A percentile compares a stretch with the other conserved stretches of the same genome.
phyloP scores from a whole-genome alignment of 2,888 invertebrate genomes.

The Phaonia tiefii region DNA sequence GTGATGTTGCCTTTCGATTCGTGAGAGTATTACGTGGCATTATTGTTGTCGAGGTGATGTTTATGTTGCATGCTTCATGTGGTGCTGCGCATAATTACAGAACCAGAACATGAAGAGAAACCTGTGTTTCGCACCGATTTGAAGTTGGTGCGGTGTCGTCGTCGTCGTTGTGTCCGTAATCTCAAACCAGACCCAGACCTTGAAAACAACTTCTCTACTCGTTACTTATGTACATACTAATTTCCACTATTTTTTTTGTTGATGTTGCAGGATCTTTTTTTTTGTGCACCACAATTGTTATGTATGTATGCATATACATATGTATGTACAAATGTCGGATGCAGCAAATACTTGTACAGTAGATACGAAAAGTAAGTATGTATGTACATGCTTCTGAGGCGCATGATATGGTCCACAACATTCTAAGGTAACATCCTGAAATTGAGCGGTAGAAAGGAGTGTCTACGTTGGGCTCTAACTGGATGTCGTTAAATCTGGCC shows the following conservation, averaged over 20 bases:
- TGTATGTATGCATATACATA: conserved; percentile 15
- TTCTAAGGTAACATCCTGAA: too few species aligned
- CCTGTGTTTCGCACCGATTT: conserved; percentile 50
- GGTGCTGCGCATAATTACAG: conserved; percentile 33
- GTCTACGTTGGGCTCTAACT: too few species aligned
- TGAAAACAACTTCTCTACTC: conserved; percentile 74
- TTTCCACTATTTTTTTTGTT: conserved; percentile 27
- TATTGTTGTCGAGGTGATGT: conserved; percentile 4
- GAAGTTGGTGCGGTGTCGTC: conserved; percentile 13
- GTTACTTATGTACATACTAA: conserved; percentile 37
- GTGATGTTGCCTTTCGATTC: conserved; percentile 55
- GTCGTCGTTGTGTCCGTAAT: conserved; percentile 43
- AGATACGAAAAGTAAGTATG: too few species aligned
- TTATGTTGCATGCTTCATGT: conserved; percentile 57
- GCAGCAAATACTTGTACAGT: too few species aligned
- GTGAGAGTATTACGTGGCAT: conserved; percentile 58
- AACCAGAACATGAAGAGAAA: conserved; percentile 48
- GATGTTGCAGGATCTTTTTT: conserved; percentile 20
- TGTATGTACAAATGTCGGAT: too few species aligned
- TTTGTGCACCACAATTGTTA: conserved; percentile 13
- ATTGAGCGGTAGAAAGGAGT: too few species aligned
- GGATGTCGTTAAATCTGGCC: too few species aligned
- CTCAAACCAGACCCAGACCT: conserved; percentile 73
- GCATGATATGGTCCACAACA: too few species aligned
- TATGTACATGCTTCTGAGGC: too few species aligned